Conservation (phyloP, 2,113 vertebrate genomes). For the Petaurus breviceps region DNA sequence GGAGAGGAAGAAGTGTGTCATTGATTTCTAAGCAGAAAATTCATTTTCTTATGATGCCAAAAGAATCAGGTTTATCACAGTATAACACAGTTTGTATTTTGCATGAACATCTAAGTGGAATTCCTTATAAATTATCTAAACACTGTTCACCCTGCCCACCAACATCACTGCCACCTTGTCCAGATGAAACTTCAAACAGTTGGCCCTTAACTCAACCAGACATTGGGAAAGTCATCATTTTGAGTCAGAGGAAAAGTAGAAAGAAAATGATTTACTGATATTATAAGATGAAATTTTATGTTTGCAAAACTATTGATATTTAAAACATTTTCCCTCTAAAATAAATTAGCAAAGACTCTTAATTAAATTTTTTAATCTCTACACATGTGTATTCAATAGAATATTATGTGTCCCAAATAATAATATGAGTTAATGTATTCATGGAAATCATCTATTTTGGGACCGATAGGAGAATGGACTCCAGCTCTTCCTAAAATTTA, state of each 20-base stretch:
- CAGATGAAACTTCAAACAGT: conserved; percentile 63
- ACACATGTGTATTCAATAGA: neutral
- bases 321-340: neutral
- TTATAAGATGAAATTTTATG: neutral
- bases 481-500: neutral
- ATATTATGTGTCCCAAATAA: neutral
- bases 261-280: neutral
- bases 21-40: conserved; percentile 71
- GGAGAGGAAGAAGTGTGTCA: conserved; percentile 59
- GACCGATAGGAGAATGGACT: neutral
- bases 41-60: conserved; percentile 67
- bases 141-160: conserved; percentile 24
- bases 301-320: neutral
- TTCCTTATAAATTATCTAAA: conserved; percentile 68
- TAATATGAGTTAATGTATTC: neutral
- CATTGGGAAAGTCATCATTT: conserved; percentile 27
- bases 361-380: neutral
- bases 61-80: conserved; percentile 66
- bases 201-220: conserved; percentile 52
- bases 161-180: conserved; percentile 27
- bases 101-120: conserved; percentile 67
- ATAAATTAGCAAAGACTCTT: neutral
- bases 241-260: conserved; percentile 37
- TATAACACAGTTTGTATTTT: conserved; percentile 60
- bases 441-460: neutral